phyloP scores from a whole-genome alignment of 2,888 invertebrate genomes.

The Steinernema carpocapsae region DNA sequence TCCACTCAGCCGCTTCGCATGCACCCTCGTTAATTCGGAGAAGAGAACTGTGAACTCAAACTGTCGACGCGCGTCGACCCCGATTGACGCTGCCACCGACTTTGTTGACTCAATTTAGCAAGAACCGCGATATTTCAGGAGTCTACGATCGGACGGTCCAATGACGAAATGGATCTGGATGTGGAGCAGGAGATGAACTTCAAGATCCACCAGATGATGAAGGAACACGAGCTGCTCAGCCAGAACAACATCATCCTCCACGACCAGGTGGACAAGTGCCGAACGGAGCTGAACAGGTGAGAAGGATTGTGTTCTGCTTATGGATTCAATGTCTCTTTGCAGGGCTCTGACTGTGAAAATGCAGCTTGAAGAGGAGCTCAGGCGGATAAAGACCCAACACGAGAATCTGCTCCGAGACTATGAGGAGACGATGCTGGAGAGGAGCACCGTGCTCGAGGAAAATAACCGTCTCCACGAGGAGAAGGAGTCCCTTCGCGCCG shows the following conservation, averaged over 20 bases:
- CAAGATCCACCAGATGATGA: conserved; percentile 15
- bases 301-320: neutral
- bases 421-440: conserved; percentile 60
- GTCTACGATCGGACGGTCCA: neutral
- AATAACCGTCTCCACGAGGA: conserved; percentile 54
- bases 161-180: conserved; percentile 28
- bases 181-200: conserved; percentile 18
- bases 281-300: conserved; percentile 27
- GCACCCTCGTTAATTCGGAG: conserved; percentile 31
- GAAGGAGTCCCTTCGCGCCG: conserved; percentile 43
- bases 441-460: conserved; percentile 45
- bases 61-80: conserved; percentile 19
- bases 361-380: conserved; percentile 25
- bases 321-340: neutral
- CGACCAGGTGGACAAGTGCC: conserved; percentile 23
- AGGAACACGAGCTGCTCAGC: conserved; percentile 23
- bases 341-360: conserved; percentile 16
- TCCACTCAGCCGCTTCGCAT: conserved; percentile 12
- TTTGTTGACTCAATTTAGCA: conserved; percentile 35
- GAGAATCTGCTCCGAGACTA: conserved; percentile 46
- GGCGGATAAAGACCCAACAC: conserved; percentile 8
- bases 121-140: neutral
- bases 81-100: conserved; percentile 18
- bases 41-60: conserved; percentile 15
- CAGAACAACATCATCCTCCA: conserved; percentile 22